Evolutionary conservation across 1,140 invertebrate genomes (phyloP).

Genomic region (Xylocopa sonorina): DNA sequence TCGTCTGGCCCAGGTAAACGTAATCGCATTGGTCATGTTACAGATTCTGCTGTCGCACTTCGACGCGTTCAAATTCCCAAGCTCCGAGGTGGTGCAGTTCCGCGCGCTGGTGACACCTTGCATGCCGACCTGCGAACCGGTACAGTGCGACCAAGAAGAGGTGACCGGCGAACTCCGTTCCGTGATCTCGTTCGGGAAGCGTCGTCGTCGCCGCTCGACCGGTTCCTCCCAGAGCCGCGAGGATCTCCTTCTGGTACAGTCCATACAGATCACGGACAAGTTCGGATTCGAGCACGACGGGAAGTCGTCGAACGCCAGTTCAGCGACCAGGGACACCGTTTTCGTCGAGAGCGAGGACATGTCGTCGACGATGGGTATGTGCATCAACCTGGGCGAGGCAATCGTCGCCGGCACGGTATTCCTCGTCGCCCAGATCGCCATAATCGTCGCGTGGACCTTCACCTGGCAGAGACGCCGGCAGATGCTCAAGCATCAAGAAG

Average conservation of each 20-base stretch:
- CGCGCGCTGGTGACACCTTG: constrained; percentile 95
- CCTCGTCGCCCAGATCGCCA: constrained; percentile 90
- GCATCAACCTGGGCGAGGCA: constrained; percentile 89
- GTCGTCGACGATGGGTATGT: constrained; percentile 83
- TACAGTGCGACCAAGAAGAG: constrained; percentile 91
- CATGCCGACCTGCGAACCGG: constrained; percentile 95
- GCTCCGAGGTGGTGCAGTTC: constrained; percentile 97
- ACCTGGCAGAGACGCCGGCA: constrained; percentile 90
- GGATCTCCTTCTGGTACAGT: constrained; percentile 93
- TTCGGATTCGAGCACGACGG: constrained; percentile 89
- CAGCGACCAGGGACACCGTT: constrained; percentile 78
- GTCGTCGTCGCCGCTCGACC: constrained; percentile 83
- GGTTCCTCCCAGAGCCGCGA: constrained; percentile 84
- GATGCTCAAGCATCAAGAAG: constrained; percentile 83
- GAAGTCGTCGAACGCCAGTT: constrained; percentile 73
- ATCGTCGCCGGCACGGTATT: constrained; percentile 92
- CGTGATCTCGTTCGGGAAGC: constrained; percentile 90
- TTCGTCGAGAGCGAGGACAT: constrained; percentile 84
- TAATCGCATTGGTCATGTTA: constrained; percentile 43
- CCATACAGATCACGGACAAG: constrained; percentile 96
- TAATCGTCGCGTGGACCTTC: constrained; percentile 92
- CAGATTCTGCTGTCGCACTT: constrained; percentile 95
- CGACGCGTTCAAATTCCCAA: constrained; percentile 98
- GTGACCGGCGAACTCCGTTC: constrained; percentile 90
- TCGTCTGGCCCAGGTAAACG: too few species aligned